Percentiles rank a stretch among this genome's conserved stretches.
Evolutionary conservation across 2,888 invertebrate genomes (phyloP).

Genomic region (Oithona nana): DNA sequence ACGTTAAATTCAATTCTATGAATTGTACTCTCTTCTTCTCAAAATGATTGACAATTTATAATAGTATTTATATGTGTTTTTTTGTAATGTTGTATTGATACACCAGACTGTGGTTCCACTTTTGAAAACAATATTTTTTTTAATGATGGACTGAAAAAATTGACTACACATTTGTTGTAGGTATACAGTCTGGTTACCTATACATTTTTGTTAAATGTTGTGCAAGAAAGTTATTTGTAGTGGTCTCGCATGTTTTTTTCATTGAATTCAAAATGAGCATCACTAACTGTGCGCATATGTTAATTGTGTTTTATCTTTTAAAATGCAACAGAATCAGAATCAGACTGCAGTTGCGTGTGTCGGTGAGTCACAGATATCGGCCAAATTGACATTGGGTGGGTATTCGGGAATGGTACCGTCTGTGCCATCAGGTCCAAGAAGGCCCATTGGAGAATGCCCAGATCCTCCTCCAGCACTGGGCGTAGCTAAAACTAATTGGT

Average conservation of each 20-base stretch:
- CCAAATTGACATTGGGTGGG: constrained; percentile 12
- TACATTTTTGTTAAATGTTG: too few species aligned
- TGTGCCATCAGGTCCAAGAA: background rate
- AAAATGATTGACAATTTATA: too few species aligned
- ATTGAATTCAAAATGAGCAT: background rate
- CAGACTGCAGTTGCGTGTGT: constrained; percentile 17
- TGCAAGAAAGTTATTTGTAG: too few species aligned
- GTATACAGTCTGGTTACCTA: background rate
- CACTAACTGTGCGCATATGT: background rate
- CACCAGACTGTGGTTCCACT: background rate
- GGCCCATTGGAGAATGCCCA: background rate
- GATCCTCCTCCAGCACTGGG: background rate
- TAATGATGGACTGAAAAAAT: background rate
- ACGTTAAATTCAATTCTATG: constrained; percentile 8
- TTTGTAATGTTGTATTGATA: background rate
- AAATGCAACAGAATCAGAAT: background rate
- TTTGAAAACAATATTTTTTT: too few species aligned
- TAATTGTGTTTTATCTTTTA: too few species aligned
- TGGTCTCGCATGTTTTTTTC: background rate
- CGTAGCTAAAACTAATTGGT: constrained; percentile 1
- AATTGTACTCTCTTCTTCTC: constrained; percentile 2
- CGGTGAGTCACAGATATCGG: constrained; percentile 17
- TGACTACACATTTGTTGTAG: background rate
- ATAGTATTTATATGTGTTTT: background rate
- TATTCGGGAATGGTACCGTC: background rate